A percentile compares a stretch with the other conserved stretches of the same genome.
phyloP scores from a whole-genome alignment of 1,140 invertebrate genomes.

The Lepidurus couesii region DNA sequence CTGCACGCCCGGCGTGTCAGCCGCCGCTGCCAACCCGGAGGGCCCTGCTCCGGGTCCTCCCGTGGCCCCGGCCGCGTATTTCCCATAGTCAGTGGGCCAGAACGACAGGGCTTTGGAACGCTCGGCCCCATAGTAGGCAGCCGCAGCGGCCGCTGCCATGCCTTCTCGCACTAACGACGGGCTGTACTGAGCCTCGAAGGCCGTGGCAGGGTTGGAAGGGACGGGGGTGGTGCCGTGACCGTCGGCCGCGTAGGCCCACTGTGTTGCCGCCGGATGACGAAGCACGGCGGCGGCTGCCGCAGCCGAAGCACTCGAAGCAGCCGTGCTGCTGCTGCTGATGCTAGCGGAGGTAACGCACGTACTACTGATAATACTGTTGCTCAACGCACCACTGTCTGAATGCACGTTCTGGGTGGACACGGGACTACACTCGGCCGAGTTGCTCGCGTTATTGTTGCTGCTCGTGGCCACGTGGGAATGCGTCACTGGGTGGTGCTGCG shows the following conservation, averaged over 20 bases:
- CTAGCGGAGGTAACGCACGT: conserved; percentile 27
- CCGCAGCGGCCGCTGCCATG: conserved; percentile 53
- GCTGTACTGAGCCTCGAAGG: conserved; percentile 50
- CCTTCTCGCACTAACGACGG: conserved; percentile 60
- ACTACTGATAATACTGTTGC: conserved; percentile 26
- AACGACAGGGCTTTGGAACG: conserved; percentile 55
- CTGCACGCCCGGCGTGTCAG: conserved; percentile 48
- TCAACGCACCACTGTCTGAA: conserved; percentile 25
- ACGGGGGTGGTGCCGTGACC: conserved; percentile 51
- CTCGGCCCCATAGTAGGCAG: conserved; percentile 50
- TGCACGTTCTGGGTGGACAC: neutral
- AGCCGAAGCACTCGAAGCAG: conserved; percentile 8
- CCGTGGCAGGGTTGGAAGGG: conserved; percentile 43
- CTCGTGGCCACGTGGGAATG: conserved; percentile 33
- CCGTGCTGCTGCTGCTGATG: neutral
- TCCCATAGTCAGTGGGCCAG: conserved; percentile 54
- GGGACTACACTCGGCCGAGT: conserved; percentile 20
- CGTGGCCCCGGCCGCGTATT: conserved; percentile 49
- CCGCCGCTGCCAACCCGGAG: conserved; percentile 47
- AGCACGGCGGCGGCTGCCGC: conserved; percentile 51
- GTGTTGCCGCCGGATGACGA: conserved; percentile 59
- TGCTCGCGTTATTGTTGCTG: conserved; percentile 12
- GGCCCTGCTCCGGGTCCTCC: conserved; percentile 50
- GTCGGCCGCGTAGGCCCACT: conserved; percentile 60
- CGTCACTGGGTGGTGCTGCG: conserved; percentile 43